A percentile compares a stretch with the other conserved stretches of the same genome.
phyloP scores from a whole-genome alignment of 2,888 invertebrate genomes.

The Drosophila diplacantha region DNA sequence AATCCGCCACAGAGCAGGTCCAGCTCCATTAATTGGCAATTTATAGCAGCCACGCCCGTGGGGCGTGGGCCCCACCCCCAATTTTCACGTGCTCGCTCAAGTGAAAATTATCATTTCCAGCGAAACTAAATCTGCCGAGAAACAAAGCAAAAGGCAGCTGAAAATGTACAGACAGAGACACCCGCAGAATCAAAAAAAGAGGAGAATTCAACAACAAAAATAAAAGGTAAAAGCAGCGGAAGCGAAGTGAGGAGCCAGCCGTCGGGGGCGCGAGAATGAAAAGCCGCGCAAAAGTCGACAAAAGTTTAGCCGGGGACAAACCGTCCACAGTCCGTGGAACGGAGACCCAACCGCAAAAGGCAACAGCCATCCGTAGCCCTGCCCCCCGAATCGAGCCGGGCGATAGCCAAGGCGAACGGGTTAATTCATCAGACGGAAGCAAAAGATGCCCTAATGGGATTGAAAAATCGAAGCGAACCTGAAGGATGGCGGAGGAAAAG shows the following conservation, averaged over 20 bases:
- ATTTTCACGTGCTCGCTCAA: slow-evolving; percentile 66
- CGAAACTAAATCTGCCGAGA: slow-evolving; percentile 53
- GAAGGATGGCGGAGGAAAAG: not conserved
- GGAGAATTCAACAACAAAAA: slow-evolving; percentile 10
- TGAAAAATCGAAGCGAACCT: not conserved
- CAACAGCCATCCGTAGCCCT: slow-evolving; percentile 38
- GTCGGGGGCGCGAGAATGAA: slow-evolving; percentile 9
- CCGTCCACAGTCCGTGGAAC: slow-evolving; percentile 35
- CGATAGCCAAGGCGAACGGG: slow-evolving; percentile 15
- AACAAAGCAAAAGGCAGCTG: slow-evolving; percentile 53
- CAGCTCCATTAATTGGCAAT: slow-evolving; percentile 66
- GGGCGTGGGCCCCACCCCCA: not conserved
- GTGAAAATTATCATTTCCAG: slow-evolving; percentile 73
- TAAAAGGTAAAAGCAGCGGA: slow-evolving; percentile 22
- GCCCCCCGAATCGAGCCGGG: slow-evolving; percentile 1
- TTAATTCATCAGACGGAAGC: slow-evolving; percentile 21
- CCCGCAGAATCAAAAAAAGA: slow-evolving; percentile 22
- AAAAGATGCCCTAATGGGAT: slow-evolving; percentile 16
- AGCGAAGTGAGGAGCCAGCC: slow-evolving; percentile 13
- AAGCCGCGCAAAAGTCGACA: slow-evolving; percentile 52
- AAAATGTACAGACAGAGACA: slow-evolving; percentile 62
- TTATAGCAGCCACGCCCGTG: slow-evolving; percentile 57
- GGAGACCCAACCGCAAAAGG: slow-evolving; percentile 51
- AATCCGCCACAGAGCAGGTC: slow-evolving; percentile 47
- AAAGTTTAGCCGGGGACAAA: slow-evolving; percentile 59